phyloP scores from a whole-genome alignment of 2,888 invertebrate species.

The Blera fallax region DNA sequence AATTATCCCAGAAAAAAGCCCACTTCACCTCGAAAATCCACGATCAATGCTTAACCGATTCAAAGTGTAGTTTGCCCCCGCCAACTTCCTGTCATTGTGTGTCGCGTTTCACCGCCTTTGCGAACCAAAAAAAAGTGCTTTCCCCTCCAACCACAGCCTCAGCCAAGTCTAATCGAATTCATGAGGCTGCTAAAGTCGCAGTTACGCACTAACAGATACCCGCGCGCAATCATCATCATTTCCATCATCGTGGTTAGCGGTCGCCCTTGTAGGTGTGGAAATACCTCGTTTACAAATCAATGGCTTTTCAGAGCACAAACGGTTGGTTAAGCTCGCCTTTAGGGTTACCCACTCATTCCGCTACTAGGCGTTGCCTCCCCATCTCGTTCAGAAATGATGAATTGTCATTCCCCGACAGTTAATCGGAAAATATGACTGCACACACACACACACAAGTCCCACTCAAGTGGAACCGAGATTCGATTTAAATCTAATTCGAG shows the following conservation, averaged over 20 bases:
- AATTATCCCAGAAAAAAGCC: too few species aligned
- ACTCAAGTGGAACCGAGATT: slow-evolving; percentile 45
- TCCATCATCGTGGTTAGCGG: not conserved
- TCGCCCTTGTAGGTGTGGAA: slow-evolving; percentile 38
- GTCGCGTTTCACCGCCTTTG: not conserved
- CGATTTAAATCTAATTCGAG: slow-evolving; percentile 51
- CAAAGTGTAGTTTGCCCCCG: not conserved
- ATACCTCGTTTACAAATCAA: slow-evolving; percentile 33
- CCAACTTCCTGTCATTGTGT: not conserved
- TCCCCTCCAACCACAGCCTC: not conserved
- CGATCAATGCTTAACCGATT: too few species aligned
- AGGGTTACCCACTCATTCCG: not conserved
- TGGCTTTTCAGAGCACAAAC: slow-evolving; percentile 11
- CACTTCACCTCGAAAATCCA: too few species aligned
- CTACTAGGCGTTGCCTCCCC: slow-evolving; percentile 38
- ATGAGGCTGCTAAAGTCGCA: slow-evolving; percentile 36
- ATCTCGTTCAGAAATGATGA: slow-evolving; percentile 1
- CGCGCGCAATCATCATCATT: slow-evolving; percentile 29
- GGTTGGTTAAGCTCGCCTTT: not conserved
- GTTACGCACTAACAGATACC: slow-evolving; percentile 58
- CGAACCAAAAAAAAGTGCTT: not conserved
- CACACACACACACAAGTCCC: not conserved
- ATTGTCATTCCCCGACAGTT: slow-evolving; percentile 41
- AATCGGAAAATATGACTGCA: slow-evolving; percentile 53
- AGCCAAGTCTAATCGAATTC: slow-evolving; percentile 17